These are phyloP conservation scores for Melospiza melodia DNA, from an alignment of 2,113 vertebrate genomes.

Conservation along the genomic window DNA sequence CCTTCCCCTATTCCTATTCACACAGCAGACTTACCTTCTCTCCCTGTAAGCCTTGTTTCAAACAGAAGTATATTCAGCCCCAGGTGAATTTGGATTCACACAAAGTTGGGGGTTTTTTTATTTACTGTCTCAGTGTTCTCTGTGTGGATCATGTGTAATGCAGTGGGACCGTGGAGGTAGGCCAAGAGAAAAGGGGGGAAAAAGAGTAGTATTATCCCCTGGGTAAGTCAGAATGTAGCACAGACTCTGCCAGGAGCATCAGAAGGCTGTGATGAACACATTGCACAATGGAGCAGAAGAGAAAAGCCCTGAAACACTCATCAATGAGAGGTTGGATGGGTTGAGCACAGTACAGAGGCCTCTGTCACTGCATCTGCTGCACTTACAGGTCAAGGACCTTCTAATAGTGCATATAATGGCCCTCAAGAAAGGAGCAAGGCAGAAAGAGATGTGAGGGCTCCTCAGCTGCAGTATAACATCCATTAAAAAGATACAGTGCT, in stretches of 20 bases:
- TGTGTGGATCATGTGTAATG: neutral
- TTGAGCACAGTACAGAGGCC: neutral
- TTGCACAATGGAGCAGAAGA: conserved; percentile 21
- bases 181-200: neutral
- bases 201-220: neutral
- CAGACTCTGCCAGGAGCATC: conserved; percentile 7
- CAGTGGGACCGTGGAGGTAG: neutral
- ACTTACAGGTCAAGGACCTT: neutral
- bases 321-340: neutral
- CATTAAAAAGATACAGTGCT: neutral
- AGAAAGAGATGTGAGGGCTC: neutral
- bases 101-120: neutral
- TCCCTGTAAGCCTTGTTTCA: neutral
- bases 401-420: conserved; percentile 17
- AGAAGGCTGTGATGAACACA: neutral
- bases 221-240: neutral
- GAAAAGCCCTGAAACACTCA: conserved; percentile 12
- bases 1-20: neutral
- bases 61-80: neutral
- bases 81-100: neutral
- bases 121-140: neutral
- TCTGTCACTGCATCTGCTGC: neutral
- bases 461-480: neutral
- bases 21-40: neutral
- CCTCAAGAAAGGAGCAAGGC: neutral